Conservation (phyloP, 2,113 vertebrate species). For the Okapia johnstoni region DNA sequence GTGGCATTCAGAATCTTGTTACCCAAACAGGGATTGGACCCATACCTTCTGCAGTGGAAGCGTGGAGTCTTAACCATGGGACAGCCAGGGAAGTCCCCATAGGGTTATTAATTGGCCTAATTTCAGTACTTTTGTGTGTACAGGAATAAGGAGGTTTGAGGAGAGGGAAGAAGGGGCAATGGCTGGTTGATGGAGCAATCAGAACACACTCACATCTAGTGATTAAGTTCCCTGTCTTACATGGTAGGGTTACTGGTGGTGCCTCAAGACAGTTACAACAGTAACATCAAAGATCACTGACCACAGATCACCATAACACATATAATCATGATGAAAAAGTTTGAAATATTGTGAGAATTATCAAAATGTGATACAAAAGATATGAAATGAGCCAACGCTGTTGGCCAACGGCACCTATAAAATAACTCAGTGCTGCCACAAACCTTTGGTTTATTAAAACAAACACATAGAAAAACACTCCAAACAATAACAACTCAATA, state of each 20-base stretch:
- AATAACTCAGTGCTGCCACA: background rate
- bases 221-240: background rate
- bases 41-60: background rate
- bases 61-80: background rate
- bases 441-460: background rate
- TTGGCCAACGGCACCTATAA: background rate
- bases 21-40: background rate
- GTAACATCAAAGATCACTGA: background rate
- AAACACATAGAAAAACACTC: background rate
- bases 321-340: background rate
- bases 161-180: background rate
- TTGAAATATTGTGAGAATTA: background rate
- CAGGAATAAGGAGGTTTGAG: background rate
- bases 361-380: background rate
- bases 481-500: background rate
- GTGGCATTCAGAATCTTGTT: background rate
- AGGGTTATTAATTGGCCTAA: background rate
- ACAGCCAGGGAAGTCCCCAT: background rate
- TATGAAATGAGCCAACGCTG: background rate
- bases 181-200: background rate
- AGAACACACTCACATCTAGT: background rate
- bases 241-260: no score
- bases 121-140: background rate
- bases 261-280: background rate
- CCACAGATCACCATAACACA: background rate